phyloP scores from a whole-genome alignment of 2,797 vertebrate species.

The Leptatherina wallacei region DNA sequence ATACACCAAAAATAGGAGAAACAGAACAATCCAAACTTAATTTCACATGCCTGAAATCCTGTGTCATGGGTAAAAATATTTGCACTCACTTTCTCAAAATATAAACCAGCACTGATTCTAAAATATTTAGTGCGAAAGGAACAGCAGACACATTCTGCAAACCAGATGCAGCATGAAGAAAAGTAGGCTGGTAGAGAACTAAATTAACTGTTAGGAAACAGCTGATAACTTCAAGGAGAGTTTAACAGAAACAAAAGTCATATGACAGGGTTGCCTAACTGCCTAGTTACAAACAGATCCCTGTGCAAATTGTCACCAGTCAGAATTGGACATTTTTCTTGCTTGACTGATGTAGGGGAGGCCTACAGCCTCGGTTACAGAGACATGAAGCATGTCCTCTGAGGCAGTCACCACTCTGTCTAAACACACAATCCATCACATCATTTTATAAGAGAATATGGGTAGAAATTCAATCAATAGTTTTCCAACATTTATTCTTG shows the following conservation, averaged over 20 bases:
- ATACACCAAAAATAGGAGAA: not conserved
- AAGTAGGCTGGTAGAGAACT: not conserved
- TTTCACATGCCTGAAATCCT: no score
- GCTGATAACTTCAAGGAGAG: slow-evolving; percentile 43
- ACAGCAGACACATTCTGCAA: not conserved
- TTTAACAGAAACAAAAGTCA: slow-evolving; percentile 35
- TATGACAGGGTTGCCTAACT: slow-evolving; percentile 46
- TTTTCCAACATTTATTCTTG: slow-evolving; percentile 16
- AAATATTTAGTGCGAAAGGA: not conserved
- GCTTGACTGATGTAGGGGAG: slow-evolving; percentile 20
- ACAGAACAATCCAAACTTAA: not conserved
- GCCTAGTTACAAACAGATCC: slow-evolving; percentile 13
- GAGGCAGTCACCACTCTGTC: not conserved
- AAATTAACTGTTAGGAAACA: slow-evolving; percentile 24
- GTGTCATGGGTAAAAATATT: not conserved
- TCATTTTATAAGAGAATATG: not conserved
- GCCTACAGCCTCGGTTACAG: not conserved
- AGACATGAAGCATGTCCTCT: slow-evolving; percentile 13
- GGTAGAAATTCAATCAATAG: slow-evolving; percentile 8
- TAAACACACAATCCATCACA: not conserved
- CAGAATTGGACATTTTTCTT: slow-evolving; percentile 13
- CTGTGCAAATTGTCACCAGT: slow-evolving; percentile 11
- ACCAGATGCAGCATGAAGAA: not conserved
- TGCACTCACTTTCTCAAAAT: not conserved
- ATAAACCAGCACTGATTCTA: not conserved